Conservation (phyloP, 2,797 vertebrate species). For the Protonibea diacanthus region DNA sequence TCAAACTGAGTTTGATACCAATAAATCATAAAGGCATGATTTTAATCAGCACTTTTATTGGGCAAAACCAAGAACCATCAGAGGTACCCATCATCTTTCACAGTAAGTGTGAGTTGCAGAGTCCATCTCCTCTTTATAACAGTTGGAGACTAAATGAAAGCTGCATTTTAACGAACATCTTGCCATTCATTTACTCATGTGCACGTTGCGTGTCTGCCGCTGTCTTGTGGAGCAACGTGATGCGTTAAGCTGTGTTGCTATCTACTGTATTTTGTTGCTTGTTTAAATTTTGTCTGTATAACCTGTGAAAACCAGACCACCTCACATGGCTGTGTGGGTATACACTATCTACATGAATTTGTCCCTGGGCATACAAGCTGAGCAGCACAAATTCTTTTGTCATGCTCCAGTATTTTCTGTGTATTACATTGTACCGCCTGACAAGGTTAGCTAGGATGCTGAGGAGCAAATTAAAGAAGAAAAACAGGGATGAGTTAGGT, state of each 20-base stretch:
- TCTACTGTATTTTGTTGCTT: neutral
- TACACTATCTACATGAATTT: conserved; percentile 12
- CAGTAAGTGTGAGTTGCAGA: neutral
- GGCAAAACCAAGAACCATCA: conserved; percentile 8
- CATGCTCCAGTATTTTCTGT: conserved; percentile 24
- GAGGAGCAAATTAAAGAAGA: conserved; percentile 9
- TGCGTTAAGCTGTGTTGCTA: neutral
- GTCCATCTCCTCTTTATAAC: neutral
- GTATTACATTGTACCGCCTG: conserved; percentile 10
- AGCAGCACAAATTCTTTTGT: conserved; percentile 21
- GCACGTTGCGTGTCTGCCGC: neutral
- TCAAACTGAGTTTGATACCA: conserved; percentile 13
- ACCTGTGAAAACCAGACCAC: conserved; percentile 8
- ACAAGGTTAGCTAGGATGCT: conserved; percentile 8
- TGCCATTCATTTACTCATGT: conserved; percentile 18
- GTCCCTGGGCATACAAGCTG: conserved; percentile 9
- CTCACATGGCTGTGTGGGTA: neutral
- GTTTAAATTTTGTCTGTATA: conserved; percentile 4
- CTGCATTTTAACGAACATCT: conserved; percentile 40
- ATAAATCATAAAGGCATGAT: neutral
- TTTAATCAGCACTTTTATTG: neutral
- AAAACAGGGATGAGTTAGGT: neutral
- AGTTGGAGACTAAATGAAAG: conserved; percentile 3
- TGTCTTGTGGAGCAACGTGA: neutral
- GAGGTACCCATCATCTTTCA: conserved; percentile 24